phyloP scores from a whole-genome alignment of 2,797 vertebrate genomes.

The Cossypha niveicapilla region DNA sequence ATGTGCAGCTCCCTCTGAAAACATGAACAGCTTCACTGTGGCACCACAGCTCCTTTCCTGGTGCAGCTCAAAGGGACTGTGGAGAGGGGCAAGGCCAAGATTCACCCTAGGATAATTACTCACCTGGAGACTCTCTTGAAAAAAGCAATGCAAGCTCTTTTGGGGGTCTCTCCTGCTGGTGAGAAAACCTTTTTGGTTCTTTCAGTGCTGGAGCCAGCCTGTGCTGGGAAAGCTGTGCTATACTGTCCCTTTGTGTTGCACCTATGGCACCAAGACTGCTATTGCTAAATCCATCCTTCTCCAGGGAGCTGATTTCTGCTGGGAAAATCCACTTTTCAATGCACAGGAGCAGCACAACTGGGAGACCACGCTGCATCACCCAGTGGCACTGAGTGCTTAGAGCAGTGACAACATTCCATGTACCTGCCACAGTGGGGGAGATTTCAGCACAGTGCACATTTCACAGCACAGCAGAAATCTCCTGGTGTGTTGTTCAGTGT shows the following conservation, averaged over 20 bases:
- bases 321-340: neutral
- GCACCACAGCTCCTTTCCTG: neutral
- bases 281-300: neutral
- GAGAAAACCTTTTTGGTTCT: neutral
- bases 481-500: neutral
- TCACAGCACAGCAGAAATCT: neutral
- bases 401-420: neutral
- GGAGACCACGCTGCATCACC: neutral
- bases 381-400: neutral
- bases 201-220: neutral
- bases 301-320: neutral
- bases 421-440: neutral
- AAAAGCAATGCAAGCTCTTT: neutral
- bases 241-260: fast-evolving
- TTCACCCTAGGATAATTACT: neutral
- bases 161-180: neutral
- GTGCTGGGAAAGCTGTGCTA: neutral
- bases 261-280: neutral
- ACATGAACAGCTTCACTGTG: neutral
- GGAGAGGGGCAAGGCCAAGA: neutral
- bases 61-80: neutral
- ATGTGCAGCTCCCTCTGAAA: neutral
- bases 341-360: neutral
- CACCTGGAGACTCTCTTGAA: neutral
- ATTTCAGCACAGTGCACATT: neutral